phyloP scores from a whole-genome alignment of 2,797 vertebrate species.

The Oophaga sylvatica region DNA sequence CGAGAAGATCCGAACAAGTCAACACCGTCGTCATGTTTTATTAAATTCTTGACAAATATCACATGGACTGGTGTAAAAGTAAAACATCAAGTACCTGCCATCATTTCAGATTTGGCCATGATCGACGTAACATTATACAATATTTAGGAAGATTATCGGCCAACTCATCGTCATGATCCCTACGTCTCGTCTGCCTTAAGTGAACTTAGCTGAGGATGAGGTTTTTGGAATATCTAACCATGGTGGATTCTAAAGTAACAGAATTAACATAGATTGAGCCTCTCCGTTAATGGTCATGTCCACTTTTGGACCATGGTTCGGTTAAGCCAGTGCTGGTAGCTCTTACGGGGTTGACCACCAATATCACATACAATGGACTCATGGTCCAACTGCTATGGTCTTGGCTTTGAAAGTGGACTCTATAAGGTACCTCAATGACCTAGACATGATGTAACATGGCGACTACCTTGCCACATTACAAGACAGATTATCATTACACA shows the following conservation, averaged over 20 bases:
- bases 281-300: background rate
- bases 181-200: conserved; percentile 5
- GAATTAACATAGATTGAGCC: background rate
- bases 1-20: background rate
- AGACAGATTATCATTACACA: conserved; percentile 22
- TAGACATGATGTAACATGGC: background rate
- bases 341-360: background rate
- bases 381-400: background rate
- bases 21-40: background rate
- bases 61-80: conserved; percentile 6
- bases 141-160: background rate
- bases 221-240: background rate
- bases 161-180: conserved; percentile 8
- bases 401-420: background rate
- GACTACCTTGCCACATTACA: conserved; percentile 1
- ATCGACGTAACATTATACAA: background rate
- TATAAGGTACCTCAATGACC: conserved; percentile 1
- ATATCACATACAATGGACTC: background rate
- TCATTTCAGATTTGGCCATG: background rate
- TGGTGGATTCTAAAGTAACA: background rate
- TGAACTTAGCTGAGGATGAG: background rate
- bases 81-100: background rate
- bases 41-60: background rate
- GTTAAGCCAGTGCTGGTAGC: no score
- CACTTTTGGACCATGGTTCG: background rate